A percentile compares a stretch with the other conserved stretches of the same genome.
phyloP scores from a whole-genome alignment of 37 sponge, comb jelly and placozoan genomes.

The Mnemiopsis leidyi region DNA sequence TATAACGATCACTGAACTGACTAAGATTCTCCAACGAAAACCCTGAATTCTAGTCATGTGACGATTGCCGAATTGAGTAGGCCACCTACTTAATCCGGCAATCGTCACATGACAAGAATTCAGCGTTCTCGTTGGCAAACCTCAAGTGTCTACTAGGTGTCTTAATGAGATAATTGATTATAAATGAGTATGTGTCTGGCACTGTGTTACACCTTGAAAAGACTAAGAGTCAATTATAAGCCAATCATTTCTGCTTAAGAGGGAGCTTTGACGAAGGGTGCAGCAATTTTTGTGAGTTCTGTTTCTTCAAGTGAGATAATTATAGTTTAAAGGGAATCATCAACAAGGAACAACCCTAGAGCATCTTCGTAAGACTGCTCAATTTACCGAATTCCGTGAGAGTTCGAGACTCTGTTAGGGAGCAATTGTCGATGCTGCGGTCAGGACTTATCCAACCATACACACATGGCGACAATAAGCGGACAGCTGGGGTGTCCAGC shows the following conservation, averaged over 20 bases:
- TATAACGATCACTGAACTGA: not conserved
- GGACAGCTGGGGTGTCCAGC: too few species aligned
- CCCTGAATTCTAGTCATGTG: not conserved
- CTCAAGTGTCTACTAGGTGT: too few species aligned
- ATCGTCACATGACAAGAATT: too few species aligned
- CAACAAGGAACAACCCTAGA: not conserved
- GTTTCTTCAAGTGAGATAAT: not conserved
- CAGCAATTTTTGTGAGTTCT: not conserved
- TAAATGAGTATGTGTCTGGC: not conserved
- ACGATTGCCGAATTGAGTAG: not conserved
- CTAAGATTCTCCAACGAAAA: not conserved
- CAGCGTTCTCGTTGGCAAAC: too few species aligned
- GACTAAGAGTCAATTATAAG: not conserved
- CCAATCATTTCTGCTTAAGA: not conserved
- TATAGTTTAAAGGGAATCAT: not conserved
- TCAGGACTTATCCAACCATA: too few species aligned
- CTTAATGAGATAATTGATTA: not conserved
- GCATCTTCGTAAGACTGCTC: not conserved
- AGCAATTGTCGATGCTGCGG: not conserved
- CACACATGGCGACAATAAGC: too few species aligned
- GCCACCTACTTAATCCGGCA: too few species aligned
- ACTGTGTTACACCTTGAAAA: not conserved
- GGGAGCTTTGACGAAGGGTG: not conserved
- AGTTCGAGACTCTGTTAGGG: not conserved
- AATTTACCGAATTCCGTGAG: not conserved